phyloP scores from a whole-genome alignment of 2,797 vertebrate species.

The Gephyroberyx darwinii region DNA sequence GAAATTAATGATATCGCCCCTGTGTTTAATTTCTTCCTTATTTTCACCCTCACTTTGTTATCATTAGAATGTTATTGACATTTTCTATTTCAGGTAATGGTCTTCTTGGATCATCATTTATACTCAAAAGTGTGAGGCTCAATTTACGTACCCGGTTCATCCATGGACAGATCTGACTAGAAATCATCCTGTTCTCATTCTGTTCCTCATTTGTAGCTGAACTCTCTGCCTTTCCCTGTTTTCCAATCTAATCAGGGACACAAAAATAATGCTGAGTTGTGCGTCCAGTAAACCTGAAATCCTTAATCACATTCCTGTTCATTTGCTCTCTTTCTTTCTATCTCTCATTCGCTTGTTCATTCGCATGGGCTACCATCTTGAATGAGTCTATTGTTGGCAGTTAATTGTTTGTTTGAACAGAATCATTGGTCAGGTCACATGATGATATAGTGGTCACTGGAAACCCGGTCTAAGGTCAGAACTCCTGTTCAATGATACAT shows the following conservation, averaged over 20 bases:
- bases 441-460: no score
- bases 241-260: no score
- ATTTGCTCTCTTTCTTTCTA: not conserved
- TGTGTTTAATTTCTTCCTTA: conserved; percentile 55
- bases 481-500: no score
- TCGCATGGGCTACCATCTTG: not conserved
- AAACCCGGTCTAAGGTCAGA: no score
- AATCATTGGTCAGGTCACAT: not conserved
- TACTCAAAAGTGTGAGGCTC: conserved; percentile 51
- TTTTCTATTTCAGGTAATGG: conserved; percentile 60
- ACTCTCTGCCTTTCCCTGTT: not conserved
- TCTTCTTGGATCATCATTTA: conserved; percentile 57
- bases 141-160: not conserved
- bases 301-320: no score
- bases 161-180: not conserved
- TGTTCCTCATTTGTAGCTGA: not conserved
- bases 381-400: not conserved
- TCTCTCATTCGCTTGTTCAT: not conserved
- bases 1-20: conserved; percentile 42
- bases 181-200: no score
- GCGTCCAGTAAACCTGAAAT: no score
- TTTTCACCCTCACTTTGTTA: conserved; percentile 55
- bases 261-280: no score
- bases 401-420: not conserved
- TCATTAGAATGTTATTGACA: conserved; percentile 62